These are phyloP conservation scores for Enhydra lutris DNA, from an alignment of 2,113 vertebrate species.

Conservation along the genomic window DNA sequence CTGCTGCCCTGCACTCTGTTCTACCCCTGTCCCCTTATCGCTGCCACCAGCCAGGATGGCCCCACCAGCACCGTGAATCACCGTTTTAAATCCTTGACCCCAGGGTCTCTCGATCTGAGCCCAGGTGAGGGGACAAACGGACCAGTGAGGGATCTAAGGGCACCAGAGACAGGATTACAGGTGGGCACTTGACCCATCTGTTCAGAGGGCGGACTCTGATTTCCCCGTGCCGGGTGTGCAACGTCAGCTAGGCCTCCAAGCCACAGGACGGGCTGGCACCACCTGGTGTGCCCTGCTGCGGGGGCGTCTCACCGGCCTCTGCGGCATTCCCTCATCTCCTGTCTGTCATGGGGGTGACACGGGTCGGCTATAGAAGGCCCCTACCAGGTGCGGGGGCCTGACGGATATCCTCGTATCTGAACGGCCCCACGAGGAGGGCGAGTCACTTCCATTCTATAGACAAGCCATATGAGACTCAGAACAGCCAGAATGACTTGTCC, in stretches of 20 bases:
- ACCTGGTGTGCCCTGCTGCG: too few species aligned
- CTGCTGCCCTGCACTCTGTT: neutral
- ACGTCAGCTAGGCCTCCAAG: neutral
- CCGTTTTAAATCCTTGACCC: neutral
- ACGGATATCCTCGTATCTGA: rapidly evolving
- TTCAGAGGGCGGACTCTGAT: neutral
- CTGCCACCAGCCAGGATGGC: neutral
- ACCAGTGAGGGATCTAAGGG: rapidly evolving
- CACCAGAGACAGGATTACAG: rapidly evolving
- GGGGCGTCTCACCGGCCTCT: neutral
- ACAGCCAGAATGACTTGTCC: rapidly evolving
- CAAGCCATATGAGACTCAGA: neutral
- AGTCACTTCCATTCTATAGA: neutral
- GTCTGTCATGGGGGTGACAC: neutral
- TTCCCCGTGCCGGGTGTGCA: neutral
- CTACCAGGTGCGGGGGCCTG: neutral
- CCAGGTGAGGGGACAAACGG: neutral
- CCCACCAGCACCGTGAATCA: neutral
- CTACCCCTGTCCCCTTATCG: rapidly evolving
- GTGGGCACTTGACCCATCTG: neutral
- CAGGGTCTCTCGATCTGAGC: neutral
- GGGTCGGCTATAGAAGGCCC: rapidly evolving
- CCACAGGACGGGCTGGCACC: rapidly evolving
- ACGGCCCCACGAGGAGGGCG: rapidly evolving
- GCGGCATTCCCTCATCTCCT: rapidly evolving